Conservation (phyloP, 2,888 invertebrate species). For the Machimus rusticus region DNA sequence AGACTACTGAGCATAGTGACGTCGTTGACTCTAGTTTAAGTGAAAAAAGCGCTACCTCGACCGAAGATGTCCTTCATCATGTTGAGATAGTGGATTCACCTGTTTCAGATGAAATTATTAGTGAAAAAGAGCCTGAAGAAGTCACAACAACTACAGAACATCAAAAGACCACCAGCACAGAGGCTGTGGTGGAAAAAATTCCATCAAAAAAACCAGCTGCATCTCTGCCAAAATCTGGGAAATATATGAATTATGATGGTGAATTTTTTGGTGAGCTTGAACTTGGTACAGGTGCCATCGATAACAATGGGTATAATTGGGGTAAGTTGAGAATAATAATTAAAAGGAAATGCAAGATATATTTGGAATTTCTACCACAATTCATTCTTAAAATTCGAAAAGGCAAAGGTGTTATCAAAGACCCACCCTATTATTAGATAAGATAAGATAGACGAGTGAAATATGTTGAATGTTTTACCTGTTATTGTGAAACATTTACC, state of each 20-base stretch:
- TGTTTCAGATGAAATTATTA: neutral
- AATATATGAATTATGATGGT: slow-evolving; percentile 52
- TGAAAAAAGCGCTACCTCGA: neutral
- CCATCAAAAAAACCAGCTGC: neutral
- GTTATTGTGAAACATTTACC: neutral
- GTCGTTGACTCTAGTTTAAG: neutral
- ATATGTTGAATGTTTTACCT: neutral
- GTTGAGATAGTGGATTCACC: neutral
- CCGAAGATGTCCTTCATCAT: neutral
- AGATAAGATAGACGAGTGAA: neutral
- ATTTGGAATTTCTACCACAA: neutral
- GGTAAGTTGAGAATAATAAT: slow-evolving; percentile 51
- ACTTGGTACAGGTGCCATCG: slow-evolving; percentile 38
- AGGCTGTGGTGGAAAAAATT: neutral
- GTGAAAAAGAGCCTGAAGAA: neutral
- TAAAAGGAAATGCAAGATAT: neutral
- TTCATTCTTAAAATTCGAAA: neutral
- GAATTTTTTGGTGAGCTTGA: slow-evolving; percentile 57
- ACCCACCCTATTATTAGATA: slow-evolving; percentile 2
- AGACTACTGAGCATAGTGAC: neutral
- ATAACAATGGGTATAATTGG: slow-evolving; percentile 58
- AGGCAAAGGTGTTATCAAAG: neutral
- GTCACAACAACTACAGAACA: neutral
- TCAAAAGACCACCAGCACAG: neutral
- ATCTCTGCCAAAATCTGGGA: slow-evolving; percentile 52